Conservation (phyloP, 2,888 invertebrate species). For the Drosophila antonietae region DNA sequence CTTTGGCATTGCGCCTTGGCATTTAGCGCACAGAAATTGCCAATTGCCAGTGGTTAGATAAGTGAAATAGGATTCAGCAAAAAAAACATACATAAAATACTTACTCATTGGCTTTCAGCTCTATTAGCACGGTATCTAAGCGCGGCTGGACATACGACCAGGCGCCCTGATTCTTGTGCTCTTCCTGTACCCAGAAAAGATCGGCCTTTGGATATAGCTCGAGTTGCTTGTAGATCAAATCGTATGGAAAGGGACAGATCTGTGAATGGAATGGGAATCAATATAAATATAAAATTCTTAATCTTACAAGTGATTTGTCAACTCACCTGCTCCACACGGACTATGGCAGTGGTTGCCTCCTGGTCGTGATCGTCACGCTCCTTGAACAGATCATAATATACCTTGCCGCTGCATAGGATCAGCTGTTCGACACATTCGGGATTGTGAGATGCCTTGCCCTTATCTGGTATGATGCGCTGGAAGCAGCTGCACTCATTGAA, state of each 20-base stretch:
- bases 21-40: conserved; percentile 45
- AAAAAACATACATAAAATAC: conserved; percentile 19
- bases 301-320: background rate
- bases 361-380: conserved; percentile 88
- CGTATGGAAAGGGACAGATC: conserved; percentile 93
- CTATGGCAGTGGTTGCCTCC: conserved; percentile 90
- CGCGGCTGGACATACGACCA: conserved; percentile 90
- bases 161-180: conserved; percentile 93
- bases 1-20: conserved; percentile 62
- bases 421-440: conserved; percentile 88
- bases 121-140: conserved; percentile 88
- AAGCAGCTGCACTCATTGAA: conserved; percentile 94
- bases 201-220: conserved; percentile 88
- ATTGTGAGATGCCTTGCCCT: conserved; percentile 86
- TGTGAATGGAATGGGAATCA: conserved; percentile 24
- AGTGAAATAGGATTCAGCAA: conserved; percentile 8
- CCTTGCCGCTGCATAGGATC: conserved; percentile 92
- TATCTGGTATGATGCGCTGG: conserved; percentile 87
- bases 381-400: conserved; percentile 91
- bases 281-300: background rate
- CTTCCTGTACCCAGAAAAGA: conserved; percentile 92
- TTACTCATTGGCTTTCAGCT: conserved; percentile 52
- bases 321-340: conserved; percentile 91
- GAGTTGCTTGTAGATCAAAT: conserved; percentile 88
- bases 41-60: conserved; percentile 3